Evolutionary conservation across 2,797 vertebrate species (phyloP).

Genomic region (Rhodeus uyekii): DNA sequence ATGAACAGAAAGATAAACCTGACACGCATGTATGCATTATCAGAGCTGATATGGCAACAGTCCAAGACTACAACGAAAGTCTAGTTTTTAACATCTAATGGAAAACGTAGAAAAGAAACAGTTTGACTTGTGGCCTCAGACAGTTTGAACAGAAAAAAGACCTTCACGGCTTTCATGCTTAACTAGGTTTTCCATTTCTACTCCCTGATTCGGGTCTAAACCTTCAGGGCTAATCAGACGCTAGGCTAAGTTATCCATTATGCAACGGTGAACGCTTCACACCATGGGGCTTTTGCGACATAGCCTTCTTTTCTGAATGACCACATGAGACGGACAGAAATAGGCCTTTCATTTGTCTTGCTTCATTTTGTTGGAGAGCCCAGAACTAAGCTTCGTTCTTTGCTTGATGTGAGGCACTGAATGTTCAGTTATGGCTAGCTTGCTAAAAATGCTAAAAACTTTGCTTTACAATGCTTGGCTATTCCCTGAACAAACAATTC

Average conservation of each 20-base stretch:
- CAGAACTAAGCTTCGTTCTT: neutral
- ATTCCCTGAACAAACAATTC: neutral
- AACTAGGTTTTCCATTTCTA: slow-evolving; percentile 20
- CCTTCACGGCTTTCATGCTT: neutral
- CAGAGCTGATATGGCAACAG: neutral
- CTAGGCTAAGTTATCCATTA: slow-evolving; percentile 64
- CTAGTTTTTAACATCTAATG: neutral
- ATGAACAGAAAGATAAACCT: neutral
- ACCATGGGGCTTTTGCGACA: neutral
- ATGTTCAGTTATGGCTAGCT: neutral
- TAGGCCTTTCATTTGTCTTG: slow-evolving; percentile 7
- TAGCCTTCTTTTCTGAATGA: slow-evolving; percentile 5
- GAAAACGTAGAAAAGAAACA: neutral
- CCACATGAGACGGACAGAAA: slow-evolving; percentile 14
- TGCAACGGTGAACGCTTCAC: slow-evolving; percentile 25
- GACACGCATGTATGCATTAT: neutral
- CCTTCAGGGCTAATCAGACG: slow-evolving; percentile 49
- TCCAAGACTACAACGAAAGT: neutral
- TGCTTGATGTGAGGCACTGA: neutral
- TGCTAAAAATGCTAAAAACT: neutral
- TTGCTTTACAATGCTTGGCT: neutral
- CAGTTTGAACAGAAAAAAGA: neutral
- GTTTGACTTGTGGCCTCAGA: neutral
- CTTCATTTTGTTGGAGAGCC: neutral
- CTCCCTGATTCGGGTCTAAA: slow-evolving; percentile 49